phyloP scores from a whole-genome alignment of 2,888 invertebrate species.

The Agrochola lota region DNA sequence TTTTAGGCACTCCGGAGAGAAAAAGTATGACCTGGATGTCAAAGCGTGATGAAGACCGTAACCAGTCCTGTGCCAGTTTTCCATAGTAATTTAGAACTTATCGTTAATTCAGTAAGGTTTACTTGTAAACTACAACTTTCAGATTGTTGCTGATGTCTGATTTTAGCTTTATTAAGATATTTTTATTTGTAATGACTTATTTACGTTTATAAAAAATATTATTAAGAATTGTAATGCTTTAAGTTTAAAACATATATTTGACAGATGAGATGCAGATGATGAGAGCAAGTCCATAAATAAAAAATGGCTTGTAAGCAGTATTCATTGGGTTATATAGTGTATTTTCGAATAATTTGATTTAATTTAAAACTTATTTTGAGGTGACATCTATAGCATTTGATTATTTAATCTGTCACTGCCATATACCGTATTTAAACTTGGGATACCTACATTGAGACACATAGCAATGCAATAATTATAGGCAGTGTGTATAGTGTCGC shows the following conservation, averaged over 20 bases:
- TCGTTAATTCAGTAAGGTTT: conserved; percentile 63
- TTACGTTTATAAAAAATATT: conserved; percentile 15
- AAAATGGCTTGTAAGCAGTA: conserved; percentile 42
- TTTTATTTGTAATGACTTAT: conserved; percentile 35
- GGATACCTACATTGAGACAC: conserved; percentile 13
- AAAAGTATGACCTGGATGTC: conserved; percentile 86
- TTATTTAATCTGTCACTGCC: conserved; percentile 40
- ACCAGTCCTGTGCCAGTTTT: conserved; percentile 58
- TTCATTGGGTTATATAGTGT: conserved; percentile 24
- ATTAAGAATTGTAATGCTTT: conserved; percentile 38
- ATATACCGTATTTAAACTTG: conserved; percentile 15
- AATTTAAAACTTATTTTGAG: conserved; percentile 3
- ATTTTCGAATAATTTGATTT: conserved; percentile 14
- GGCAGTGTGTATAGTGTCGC: too few species aligned
- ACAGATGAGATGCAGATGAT: conserved; percentile 7
- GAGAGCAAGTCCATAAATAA: conserved; percentile 18
- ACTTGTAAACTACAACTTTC: conserved; percentile 54
- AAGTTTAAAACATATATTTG: conserved; percentile 21
- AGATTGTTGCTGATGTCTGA: conserved; percentile 50
- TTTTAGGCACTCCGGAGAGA: conserved; percentile 87
- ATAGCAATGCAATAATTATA: conserved; percentile 38
- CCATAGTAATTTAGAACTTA: conserved; percentile 64
- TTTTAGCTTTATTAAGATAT: conserved; percentile 51
- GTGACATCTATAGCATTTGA: conserved; percentile 8
- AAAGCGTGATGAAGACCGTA: conserved; percentile 80